Base-by-base conservation (phyloP, 2,888 invertebrate genomes). In the Cataglyphis rosenhaueri region DNA sequence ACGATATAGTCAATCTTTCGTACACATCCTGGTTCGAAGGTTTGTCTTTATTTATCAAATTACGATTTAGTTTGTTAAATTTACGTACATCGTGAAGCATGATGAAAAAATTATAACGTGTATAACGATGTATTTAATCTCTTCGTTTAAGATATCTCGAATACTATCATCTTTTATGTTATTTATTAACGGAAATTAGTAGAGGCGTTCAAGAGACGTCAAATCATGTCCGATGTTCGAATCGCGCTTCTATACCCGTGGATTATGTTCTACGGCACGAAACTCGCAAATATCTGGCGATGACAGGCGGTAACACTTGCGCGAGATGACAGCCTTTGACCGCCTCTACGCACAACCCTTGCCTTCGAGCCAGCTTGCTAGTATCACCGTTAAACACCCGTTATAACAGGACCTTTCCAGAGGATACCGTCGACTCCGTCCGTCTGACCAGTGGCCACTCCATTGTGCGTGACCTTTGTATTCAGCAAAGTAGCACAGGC, bases 231-330 rank as follows among this genome's bases (percentile, higher is more conserved):
- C 59, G 71, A 70, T 61, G 21, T 44, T 32, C 41, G 48, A 74
- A 15, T 21, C 12, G 12, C 15, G 68, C 41, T 61, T 66, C 41
- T 59, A 10, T 59, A 52, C 18, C 81, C 12, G 35, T 55, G 48
- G 65, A 68, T 81, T 78, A 61, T 55, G 48, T 68, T 81, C 52
- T 81, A 65, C 57, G 68, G 59, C n/a, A 57, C 57, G 81, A 61
- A 76, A 75, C 52, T 86, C 71, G 66, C 32, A 70, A 84, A 84
- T 88, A 86, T 81, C 91, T 91, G 91, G 76, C 64, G 57, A 88
- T 90, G 91, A 91, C 91, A 91, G 90, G 88, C 74, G 71, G 91
- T 85, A 90, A 88, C 91, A 88, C 91, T 91, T 86, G 91, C 87
- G 75, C 76, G 65, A 78, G 84, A 88, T 90, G 90, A 90, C 91